Conservation (phyloP, 1,140 invertebrate genomes). For the Dendroctonus ponderosae region DNA sequence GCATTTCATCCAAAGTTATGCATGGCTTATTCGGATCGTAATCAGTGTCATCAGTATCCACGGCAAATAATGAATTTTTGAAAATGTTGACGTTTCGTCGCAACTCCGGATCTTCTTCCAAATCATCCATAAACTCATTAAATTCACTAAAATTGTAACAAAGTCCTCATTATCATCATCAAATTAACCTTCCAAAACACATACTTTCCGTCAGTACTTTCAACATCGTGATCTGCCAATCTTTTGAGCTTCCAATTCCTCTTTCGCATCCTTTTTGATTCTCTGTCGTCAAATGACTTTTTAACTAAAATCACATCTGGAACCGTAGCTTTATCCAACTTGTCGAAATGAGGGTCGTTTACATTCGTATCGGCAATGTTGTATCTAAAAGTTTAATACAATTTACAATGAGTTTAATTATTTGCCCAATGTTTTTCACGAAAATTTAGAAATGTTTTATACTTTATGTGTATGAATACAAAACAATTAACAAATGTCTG, state of each 20-base stretch:
- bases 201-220: conserved; percentile 71
- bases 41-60: conserved; percentile 65
- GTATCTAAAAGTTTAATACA: conserved; percentile 61
- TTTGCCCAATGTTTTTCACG: background rate
- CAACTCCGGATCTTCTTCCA: conserved; percentile 91
- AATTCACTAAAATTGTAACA: conserved; percentile 68
- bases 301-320: conserved; percentile 94
- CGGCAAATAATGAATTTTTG: conserved; percentile 63
- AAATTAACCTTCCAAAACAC: conserved; percentile 35
- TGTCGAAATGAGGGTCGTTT: conserved; percentile 87
- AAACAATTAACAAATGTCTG: no score
- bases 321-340: conserved; percentile 67
- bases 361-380: conserved; percentile 86
- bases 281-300: conserved; percentile 81
- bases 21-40: conserved; percentile 72
- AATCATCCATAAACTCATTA: conserved; percentile 93
- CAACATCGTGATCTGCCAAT: conserved; percentile 68
- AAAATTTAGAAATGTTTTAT: background rate
- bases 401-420: conserved; percentile 14
- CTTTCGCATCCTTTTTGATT: conserved; percentile 62
- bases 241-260: conserved; percentile 94
- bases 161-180: conserved; percentile 21
- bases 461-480: no score
- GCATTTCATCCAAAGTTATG: conserved; percentile 95
- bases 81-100: conserved; percentile 95